A percentile compares a stretch with the other conserved stretches of the same genome.
These are phyloP conservation scores for Monopterus albus DNA, from an alignment of 2,113 vertebrate genomes.

Conservation along the genomic window DNA sequence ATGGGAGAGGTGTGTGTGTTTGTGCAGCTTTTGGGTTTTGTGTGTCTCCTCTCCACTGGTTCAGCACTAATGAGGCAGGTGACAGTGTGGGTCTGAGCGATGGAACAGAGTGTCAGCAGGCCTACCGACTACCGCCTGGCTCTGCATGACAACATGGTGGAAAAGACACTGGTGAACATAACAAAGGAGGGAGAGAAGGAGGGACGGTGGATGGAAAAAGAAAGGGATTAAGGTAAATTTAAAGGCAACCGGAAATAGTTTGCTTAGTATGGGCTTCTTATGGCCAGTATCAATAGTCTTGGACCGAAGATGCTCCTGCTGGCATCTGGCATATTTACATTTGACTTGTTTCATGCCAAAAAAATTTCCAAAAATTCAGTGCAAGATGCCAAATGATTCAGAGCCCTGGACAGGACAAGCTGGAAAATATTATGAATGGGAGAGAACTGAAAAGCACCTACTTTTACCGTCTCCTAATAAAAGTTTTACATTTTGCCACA, in stretches of 20 bases:
- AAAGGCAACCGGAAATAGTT: constrained; percentile 38
- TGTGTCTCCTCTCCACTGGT: constrained; percentile 43
- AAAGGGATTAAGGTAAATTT: constrained; percentile 22
- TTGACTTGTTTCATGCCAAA: constrained; percentile 54
- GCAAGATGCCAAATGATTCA: background rate
- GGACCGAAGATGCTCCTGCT: constrained; percentile 25
- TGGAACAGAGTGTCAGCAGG: constrained; percentile 72
- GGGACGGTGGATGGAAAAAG: constrained; percentile 27
- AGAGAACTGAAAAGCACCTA: background rate
- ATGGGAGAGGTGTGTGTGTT: background rate
- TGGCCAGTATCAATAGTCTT: constrained; percentile 14
- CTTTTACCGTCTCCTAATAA: background rate
- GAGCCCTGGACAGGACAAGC: background rate
- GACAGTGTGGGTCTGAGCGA: constrained; percentile 71
- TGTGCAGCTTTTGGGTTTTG: constrained; percentile 11
- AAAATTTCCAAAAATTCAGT: background rate
- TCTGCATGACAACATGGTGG: constrained; percentile 68
- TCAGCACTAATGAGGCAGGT: constrained; percentile 79
- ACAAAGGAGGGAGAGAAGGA: constrained; percentile 36
- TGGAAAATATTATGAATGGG: constrained; percentile 24
- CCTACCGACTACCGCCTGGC: constrained; percentile 54
- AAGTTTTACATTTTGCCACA: background rate
- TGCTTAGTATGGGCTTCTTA: constrained; percentile 32
- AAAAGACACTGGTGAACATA: constrained; percentile 42
- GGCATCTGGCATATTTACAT: constrained; percentile 57